Percentiles rank a stretch among this genome's conserved stretches.
These are phyloP conservation scores for Brachyhypopomus occidentalis DNA, from an alignment of 2,113 vertebrate genomes.

Conservation along the genomic window DNA sequence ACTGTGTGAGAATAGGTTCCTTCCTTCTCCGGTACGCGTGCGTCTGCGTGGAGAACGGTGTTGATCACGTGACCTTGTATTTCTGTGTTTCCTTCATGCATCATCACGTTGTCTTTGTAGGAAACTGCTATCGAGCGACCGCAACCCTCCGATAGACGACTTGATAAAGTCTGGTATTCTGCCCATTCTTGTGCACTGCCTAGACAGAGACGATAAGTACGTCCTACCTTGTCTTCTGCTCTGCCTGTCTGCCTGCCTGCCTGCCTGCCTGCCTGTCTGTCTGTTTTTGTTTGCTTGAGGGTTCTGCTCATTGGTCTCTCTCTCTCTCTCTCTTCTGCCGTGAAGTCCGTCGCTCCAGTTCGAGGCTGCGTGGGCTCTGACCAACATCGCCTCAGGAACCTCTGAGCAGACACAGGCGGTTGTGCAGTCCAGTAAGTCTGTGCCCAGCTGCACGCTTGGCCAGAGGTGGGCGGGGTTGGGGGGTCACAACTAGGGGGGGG, in stretches of 20 bases:
- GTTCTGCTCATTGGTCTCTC: neutral
- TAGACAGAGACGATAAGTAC: slow-evolving; percentile 99
- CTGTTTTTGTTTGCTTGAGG: neutral
- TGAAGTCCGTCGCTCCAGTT: slow-evolving; percentile 97
- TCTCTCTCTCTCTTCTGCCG: slow-evolving; percentile 33
- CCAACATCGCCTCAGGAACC: slow-evolving; percentile 98
- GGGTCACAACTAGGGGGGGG: no score
- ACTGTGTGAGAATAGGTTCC: neutral
- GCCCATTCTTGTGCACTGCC: slow-evolving; percentile 97
- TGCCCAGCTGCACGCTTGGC: neutral
- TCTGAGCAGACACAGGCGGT: slow-evolving; percentile 99
- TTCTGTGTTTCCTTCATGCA: neutral
- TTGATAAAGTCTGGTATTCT: slow-evolving; percentile 99
- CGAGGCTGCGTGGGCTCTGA: slow-evolving; percentile 98
- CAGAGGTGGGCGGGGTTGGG: no score
- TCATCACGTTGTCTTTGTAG: slow-evolving; percentile 65
- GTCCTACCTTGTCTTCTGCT: slow-evolving; percentile 43
- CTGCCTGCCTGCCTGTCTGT: no score
- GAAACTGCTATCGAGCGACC: slow-evolving; percentile 97
- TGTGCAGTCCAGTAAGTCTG: slow-evolving; percentile 93
- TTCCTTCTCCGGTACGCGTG: neutral
- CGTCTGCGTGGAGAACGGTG: slow-evolving; percentile 15
- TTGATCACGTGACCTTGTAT: neutral
- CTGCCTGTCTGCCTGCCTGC: neutral
- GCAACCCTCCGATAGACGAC: slow-evolving; percentile 98